These are phyloP conservation scores for Scotopteryx bipunctaria DNA, from an alignment of 2,888 invertebrate genomes.

Conservation along the genomic window DNA sequence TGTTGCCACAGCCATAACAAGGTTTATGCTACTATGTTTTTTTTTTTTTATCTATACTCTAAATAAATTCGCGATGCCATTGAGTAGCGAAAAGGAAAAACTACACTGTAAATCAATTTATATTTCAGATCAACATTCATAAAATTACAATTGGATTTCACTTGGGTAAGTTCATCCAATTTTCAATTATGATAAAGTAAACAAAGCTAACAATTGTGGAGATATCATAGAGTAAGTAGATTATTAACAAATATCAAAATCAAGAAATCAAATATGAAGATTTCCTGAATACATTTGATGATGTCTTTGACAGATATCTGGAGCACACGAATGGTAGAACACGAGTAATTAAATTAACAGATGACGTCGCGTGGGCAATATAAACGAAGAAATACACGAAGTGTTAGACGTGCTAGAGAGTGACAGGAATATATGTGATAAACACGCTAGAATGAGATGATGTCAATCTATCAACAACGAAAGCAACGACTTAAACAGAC, in stretches of 20 bases:
- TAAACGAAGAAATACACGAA: conserved; percentile 54
- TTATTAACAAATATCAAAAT: background rate
- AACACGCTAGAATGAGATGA: conserved; percentile 60
- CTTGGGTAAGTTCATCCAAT: too few species aligned
- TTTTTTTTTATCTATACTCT: too few species aligned
- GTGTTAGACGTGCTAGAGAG: conserved; percentile 54
- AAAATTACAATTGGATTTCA: too few species aligned
- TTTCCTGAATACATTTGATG: background rate
- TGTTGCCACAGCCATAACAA: too few species aligned
- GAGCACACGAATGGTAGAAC: conserved; percentile 47
- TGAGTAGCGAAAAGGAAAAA: too few species aligned
- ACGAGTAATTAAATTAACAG: conserved; percentile 74
- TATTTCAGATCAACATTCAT: too few species aligned
- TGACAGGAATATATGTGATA: conserved; percentile 53
- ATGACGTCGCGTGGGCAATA: conserved; percentile 63
- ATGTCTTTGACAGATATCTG: conserved; percentile 33
- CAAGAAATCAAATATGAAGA: background rate
- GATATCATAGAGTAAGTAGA: too few species aligned
- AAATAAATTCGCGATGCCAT: too few species aligned
- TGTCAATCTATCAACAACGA: conserved; percentile 56
- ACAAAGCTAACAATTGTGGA: too few species aligned
- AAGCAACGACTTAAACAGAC: conserved; percentile 55
- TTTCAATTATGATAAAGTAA: too few species aligned
- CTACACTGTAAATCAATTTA: too few species aligned
- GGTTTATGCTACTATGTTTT: too few species aligned